Conservation (phyloP, 1,140 invertebrate species). For the Paraescarpia echinospica region DNA sequence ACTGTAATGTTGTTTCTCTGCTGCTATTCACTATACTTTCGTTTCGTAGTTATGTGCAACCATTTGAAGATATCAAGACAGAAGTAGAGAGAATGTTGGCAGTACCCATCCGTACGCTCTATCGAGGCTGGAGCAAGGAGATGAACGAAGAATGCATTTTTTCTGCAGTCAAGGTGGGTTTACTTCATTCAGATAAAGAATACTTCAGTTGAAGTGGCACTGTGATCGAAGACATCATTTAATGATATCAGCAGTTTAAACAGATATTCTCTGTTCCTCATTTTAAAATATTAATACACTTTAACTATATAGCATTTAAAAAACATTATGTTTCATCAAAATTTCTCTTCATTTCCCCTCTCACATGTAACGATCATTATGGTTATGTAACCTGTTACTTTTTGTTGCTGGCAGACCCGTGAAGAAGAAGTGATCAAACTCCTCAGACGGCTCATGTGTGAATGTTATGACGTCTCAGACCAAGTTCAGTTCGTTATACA, state of each 20-base stretch:
- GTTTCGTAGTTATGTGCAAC: not conserved
- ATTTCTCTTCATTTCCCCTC: not conserved
- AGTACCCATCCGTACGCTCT: not conserved
- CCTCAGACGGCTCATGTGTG: not conserved
- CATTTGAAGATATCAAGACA: not conserved
- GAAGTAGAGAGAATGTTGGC: not conserved
- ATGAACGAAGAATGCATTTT: not conserved
- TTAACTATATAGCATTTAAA: not conserved
- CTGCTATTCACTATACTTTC: not conserved
- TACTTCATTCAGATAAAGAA: not conserved
- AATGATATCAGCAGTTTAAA: no score
- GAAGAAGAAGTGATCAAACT: conserved; percentile 13
- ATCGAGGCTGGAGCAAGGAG: not conserved
- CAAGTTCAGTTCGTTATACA: not conserved
- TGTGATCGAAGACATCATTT: no score
- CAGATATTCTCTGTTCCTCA: no score
- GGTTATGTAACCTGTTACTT: not conserved
- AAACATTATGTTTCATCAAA: not conserved
- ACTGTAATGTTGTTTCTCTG: not conserved
- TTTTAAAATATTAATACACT: no score
- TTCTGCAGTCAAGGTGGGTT: not conserved
- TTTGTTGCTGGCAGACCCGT: not conserved
- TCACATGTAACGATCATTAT: not conserved
- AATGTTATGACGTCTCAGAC: not conserved
- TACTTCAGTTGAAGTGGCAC: not conserved